Base-by-base conservation (phyloP, 2,888 invertebrate genomes). In the Sepioteuthis lessoniana region DNA sequence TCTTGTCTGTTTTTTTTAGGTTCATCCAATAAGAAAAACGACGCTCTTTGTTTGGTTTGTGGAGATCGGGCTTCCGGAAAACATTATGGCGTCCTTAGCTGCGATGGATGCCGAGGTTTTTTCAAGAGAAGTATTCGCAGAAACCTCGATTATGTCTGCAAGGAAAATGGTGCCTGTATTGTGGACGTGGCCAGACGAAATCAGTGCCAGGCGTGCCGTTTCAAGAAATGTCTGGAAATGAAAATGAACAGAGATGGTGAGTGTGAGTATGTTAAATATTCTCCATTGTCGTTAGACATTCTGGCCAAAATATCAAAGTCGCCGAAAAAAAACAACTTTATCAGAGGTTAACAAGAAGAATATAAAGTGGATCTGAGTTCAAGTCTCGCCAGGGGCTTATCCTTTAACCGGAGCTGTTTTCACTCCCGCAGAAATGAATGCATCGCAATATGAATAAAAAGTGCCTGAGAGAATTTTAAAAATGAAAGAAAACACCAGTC, bases 221-320 rank as follows among this genome's bases (percentile, higher is more conserved):
- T 99, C 97, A 98, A 98, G 94, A 99, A 99, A 97, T 99, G 99
- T 97, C 98, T 99, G 38, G 98, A 98, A 95, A 99, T 98, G 95
- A 99, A 98, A 97, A 99, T 99, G 99, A 98, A 99, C 97, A 98
- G 98, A 97, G 99, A 99, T 97, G 99, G 99, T 99, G 97, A 98
- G 98, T 95, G 90, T 93, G 93, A 93, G 47, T 94, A 93, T 76
- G n/a, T 38, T 92, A 31, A n/a, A 8, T 47, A 38, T 92, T 92
- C 42, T 76, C 76, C n/a, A 35, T 76, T n/a, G n/a, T 13, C 10
- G 25, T 60, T 28, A 25, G 76, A 76, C n/a, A n/a, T n/a, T 13
- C 28, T 35, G 38, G 38, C 1, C 21, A 35, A 90, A 13, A 16
- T 37, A 90, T 21, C 37, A 38, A 21, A 38, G 90, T 13, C 37